phyloP scores from a whole-genome alignment of 2,888 invertebrate species.

The Thalpophila matura region DNA sequence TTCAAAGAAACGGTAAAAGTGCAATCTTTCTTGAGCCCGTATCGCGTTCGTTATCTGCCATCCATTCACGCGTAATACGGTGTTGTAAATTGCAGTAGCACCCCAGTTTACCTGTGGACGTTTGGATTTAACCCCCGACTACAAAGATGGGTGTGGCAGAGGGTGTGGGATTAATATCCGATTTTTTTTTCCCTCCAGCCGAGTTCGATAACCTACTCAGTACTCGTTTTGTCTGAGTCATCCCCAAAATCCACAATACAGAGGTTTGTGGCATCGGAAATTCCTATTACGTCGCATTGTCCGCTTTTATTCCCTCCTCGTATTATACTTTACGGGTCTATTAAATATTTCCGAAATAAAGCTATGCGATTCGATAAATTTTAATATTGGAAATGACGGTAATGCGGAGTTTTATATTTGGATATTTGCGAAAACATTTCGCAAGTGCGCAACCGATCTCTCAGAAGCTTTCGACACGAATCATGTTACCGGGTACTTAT shows the following conservation, averaged over 20 bases:
- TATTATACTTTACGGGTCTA: conserved; percentile 30
- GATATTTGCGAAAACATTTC: conserved; percentile 31
- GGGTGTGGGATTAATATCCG: conserved; percentile 60
- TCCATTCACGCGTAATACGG: conserved; percentile 36
- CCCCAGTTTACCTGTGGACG: conserved; percentile 61
- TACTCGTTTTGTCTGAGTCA: conserved; percentile 63
- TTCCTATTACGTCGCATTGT: conserved; percentile 55
- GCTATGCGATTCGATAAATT: conserved; percentile 14
- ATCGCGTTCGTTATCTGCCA: conserved; percentile 31
- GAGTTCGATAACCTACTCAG: conserved; percentile 69
- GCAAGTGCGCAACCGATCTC: background rate
- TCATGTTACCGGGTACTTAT: background rate
- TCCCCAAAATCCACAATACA: conserved; percentile 68
- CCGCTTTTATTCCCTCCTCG: conserved; percentile 28
- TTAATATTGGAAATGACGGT: conserved; percentile 4
- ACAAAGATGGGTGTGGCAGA: conserved; percentile 55
- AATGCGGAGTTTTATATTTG: conserved; percentile 13
- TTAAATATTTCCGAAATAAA: conserved; percentile 37
- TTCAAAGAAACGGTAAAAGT: conserved; percentile 31
- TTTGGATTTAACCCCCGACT: conserved; percentile 55
- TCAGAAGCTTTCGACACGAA: background rate
- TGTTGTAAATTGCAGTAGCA: conserved; percentile 49
- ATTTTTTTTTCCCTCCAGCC: conserved; percentile 56
- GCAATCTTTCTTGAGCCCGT: conserved; percentile 19
- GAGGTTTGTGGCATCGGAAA: conserved; percentile 57